Percentiles rank a stretch among this genome's conserved stretches.
phyloP scores from a whole-genome alignment of 30 jellyfish, hydroid and myxozoan species.

The Clytia hemisphaerica region DNA sequence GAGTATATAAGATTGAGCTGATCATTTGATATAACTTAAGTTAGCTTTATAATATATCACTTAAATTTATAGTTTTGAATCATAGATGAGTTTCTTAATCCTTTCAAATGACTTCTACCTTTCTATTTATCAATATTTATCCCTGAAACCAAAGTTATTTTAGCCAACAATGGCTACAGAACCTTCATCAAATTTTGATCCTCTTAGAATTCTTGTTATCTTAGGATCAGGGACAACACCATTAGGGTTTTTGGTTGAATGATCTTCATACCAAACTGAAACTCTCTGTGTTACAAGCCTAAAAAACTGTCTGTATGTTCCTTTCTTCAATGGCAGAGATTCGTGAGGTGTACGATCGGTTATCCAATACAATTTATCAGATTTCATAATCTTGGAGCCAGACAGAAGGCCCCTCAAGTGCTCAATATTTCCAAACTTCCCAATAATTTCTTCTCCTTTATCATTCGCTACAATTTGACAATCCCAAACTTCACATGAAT shows the following conservation, averaged over 20 bases:
- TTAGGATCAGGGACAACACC: too few species aligned
- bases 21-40: too few species aligned
- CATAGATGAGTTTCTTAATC: too few species aligned
- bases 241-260: constrained; percentile 54
- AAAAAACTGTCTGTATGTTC: constrained; percentile 44
- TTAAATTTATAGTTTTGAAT: too few species aligned
- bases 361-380: constrained; percentile 44
- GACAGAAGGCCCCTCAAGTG: constrained; percentile 43
- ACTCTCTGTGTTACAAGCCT: constrained; percentile 59
- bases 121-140: too few species aligned
- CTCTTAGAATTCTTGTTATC: too few species aligned
- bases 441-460: constrained; percentile 28
- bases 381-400: constrained; percentile 26
- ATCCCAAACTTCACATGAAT: constrained; percentile 48
- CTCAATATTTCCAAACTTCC: constrained; percentile 53
- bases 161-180: too few species aligned
- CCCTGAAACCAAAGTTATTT: too few species aligned
- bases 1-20: too few species aligned
- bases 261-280: constrained; percentile 68
- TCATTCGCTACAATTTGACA: constrained; percentile 14
- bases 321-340: constrained; percentile 38
- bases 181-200: too few species aligned
- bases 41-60: too few species aligned
- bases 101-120: too few species aligned
- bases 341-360: constrained; percentile 86